phyloP scores from a whole-genome alignment of 2,888 invertebrate genomes.

The Busseola fusca region DNA sequence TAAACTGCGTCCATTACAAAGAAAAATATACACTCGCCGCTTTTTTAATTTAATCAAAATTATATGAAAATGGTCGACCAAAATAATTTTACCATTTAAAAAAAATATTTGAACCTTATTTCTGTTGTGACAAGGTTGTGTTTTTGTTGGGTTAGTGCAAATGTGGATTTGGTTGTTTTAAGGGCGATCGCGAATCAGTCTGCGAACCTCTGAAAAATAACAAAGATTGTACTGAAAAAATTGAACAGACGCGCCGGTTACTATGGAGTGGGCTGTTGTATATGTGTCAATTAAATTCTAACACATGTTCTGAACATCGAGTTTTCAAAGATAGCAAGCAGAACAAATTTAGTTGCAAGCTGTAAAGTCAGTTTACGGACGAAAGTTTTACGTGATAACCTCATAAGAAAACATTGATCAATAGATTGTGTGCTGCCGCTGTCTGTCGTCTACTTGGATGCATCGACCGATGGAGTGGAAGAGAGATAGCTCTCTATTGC shows the following conservation, averaged over 20 bases:
- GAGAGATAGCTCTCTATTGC: no score
- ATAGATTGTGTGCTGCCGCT: no score
- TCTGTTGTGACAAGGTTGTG: constrained; percentile 12
- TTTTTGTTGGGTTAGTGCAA: constrained; percentile 24
- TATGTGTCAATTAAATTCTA: constrained; percentile 6
- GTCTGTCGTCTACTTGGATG: no score
- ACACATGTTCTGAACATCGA: background rate
- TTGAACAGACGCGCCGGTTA: constrained; percentile 35
- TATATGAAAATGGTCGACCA: constrained; percentile 61
- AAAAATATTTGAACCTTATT: constrained; percentile 25
- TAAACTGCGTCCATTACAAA: constrained; percentile 59
- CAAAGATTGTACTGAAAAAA: constrained; percentile 65
- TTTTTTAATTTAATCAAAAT: constrained; percentile 71
- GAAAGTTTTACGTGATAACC: no score
- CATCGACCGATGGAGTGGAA: no score
- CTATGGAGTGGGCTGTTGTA: constrained; percentile 50
- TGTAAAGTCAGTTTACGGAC: no score
- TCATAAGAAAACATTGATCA: no score
- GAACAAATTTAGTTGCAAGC: no score
- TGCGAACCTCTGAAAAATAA: constrained; percentile 66
- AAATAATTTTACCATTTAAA: background rate
- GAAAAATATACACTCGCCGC: constrained; percentile 62
- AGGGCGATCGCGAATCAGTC: constrained; percentile 66
- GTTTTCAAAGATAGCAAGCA: background rate
- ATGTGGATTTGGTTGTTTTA: constrained; percentile 33